Percentiles rank a stretch among this genome's conserved stretches.
Evolutionary conservation across 2,113 vertebrate species (phyloP).

Genomic region (Clarias gariepinus): DNA sequence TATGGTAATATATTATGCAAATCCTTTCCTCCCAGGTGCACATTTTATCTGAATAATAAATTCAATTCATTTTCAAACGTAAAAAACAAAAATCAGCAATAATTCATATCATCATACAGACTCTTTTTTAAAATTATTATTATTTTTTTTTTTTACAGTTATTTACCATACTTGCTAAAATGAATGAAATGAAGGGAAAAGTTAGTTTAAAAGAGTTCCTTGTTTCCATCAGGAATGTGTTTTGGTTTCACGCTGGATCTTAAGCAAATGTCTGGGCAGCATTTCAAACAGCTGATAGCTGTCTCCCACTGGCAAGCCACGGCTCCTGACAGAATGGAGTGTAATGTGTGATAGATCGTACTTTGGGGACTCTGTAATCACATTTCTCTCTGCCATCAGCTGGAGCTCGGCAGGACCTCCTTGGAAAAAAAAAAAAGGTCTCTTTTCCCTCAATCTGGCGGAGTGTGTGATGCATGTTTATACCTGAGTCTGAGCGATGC

Average conservation of each 20-base stretch:
- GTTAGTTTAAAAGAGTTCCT: neutral
- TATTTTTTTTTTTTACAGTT: neutral
- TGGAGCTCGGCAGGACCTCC: slow-evolving; percentile 75
- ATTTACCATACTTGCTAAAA: neutral
- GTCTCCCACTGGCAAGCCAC: slow-evolving; percentile 75
- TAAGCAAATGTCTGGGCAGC: slow-evolving; percentile 55
- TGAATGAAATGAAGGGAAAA: neutral
- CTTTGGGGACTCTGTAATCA: slow-evolving; percentile 80
- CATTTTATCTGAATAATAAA: neutral
- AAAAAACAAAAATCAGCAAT: neutral
- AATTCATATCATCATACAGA: too few relatives aligned
- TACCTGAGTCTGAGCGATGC: slow-evolving; percentile 21
- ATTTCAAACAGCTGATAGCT: slow-evolving; percentile 72
- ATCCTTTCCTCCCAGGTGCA: neutral
- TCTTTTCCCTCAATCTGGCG: slow-evolving; percentile 63
- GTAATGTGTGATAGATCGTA: slow-evolving; percentile 83
- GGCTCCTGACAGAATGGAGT: slow-evolving; percentile 78
- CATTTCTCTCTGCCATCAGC: slow-evolving; percentile 78
- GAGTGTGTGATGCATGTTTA: slow-evolving; percentile 29
- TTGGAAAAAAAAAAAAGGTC: slow-evolving; percentile 52
- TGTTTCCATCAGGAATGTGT: neutral
- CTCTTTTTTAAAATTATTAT: too few relatives aligned
- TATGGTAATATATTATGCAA: neutral
- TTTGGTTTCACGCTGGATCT: slow-evolving; percentile 8
- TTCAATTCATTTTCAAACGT: neutral